Base-by-base conservation (phyloP, 2,113 vertebrate species). In the Pionites leucogaster region DNA sequence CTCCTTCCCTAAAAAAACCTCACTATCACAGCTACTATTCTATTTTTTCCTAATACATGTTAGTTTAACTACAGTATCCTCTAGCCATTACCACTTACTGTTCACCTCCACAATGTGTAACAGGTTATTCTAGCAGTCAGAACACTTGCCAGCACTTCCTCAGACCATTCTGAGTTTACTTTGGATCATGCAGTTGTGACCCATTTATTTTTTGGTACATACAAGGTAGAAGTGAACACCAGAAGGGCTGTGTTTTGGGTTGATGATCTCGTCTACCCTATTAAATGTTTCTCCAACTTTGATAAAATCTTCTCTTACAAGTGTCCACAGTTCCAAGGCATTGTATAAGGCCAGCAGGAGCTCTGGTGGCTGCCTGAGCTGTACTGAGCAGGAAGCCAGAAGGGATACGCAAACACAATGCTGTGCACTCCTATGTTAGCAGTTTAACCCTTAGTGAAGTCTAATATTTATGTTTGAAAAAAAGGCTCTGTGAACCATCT, bases 161-260 rank as follows among this genome's bases (percentile, higher is more conserved):
- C 8, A 0, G 9, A 20, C 29, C 42, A 5, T 10, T 65, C 63
- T 0, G 9, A 50, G 10, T 15, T 79, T 20, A 4, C 62, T 67
- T 5, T 12, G 78, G 25, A 49, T 69, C 31, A 3, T 0, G 11
- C 0, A 59, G 3, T 17, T 81, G 64, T 17, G 81, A 64, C 47
- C 12, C n/a, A 46, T 80, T 75, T 39, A 17, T 25, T 68, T 35
- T 65, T 70, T 67, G 63, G 35, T 39, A 62, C 16, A 5, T 25
- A 4, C 0, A 8, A 64, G 35, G 75, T 76, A 46, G 60, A 37
- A 89, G n/a, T 0, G 0, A 72, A 19, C 44, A 55, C 27, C 11
- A 71, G 42, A 75, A 89, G n/a, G 46, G 29, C 69, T 37, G 41
- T 28, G 29, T 4, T 59, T 77, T 31, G 52, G 33, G 28, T 10